Evolutionary conservation across 2,888 invertebrate genomes (phyloP), one percentile per base, ranked within the genome.

Genomic region (Perizoma flavofasciatum): DNA sequence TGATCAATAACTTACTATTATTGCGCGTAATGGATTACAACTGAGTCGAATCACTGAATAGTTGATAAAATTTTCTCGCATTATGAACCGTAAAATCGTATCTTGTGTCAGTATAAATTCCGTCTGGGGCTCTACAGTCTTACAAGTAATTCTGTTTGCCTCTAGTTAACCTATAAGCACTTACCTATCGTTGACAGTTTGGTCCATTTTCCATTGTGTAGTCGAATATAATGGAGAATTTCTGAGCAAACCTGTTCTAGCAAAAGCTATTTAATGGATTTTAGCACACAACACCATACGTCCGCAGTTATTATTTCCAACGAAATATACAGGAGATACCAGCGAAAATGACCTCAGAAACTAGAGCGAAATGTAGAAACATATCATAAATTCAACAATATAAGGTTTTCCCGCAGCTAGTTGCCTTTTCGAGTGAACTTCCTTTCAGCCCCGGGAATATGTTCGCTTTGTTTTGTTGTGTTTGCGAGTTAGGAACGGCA

Each of bases 381-480:
- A 82, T 85, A 84, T 87, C 86, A 87, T 89, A 90, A 90, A 89
- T 90, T 87, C 74, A 78, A 83, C 83, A 87, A 85, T 87, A 88
- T 86, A 87, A 85, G 86, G 86, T 84, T 88, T 82, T 82, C 82
- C 80, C 82, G 79, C 81, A 83, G 85, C 84, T 83, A 88, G 88
- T 89, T 88, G 87, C 86, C 85, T 87, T 87, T 88, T 87, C 84
- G 82, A 86, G 83, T 83, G 85, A 88, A 88, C 86, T 89, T 88
- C 88, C 89, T 86, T 85, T 83, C 82, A 81, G 79, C 78, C 76
- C 78, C 78, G 86, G 84, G 88, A 88, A 89, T 87, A 85, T 88
- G 89, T 85, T 87, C 85, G 79, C 81, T 78, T 86, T 88, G 88
- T 89, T 88, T 86, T 90, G 89, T 90, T 90, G 78, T 89, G 87